These are phyloP conservation scores for Synergus umbraculus DNA, from an alignment of 2,888 invertebrate genomes.

Conservation along the genomic window DNA sequence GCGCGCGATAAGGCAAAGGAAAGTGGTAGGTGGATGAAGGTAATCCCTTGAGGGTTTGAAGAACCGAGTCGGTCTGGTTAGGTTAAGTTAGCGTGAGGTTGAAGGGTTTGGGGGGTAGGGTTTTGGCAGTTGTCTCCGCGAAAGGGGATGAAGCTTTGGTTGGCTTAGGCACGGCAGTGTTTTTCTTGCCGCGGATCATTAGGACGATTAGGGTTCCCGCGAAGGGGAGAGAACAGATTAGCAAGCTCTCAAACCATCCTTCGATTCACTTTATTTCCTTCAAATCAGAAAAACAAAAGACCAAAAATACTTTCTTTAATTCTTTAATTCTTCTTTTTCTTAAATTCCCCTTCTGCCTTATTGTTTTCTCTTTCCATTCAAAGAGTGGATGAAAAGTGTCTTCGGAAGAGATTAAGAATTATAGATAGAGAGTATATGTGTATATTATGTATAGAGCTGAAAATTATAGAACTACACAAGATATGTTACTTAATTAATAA, in stretches of 20 bases:
- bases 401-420: too few relatives aligned
- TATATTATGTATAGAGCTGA: too few relatives aligned
- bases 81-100: constrained; percentile 63
- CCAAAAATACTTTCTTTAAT: background rate
- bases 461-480: too few relatives aligned
- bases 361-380: background rate
- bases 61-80: constrained; percentile 66
- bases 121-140: constrained; percentile 63
- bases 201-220: constrained; percentile 75
- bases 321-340: background rate
- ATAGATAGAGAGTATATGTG: too few relatives aligned
- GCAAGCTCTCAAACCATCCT: constrained; percentile 47
- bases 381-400: background rate
- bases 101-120: constrained; percentile 49
- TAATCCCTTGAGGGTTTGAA: constrained; percentile 66
- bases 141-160: constrained; percentile 69
- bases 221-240: constrained; percentile 75
- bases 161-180: constrained; percentile 74
- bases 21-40: constrained; percentile 49
- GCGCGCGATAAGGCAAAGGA: constrained; percentile 43
- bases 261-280: background rate
- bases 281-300: background rate
- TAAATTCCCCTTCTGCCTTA: constrained; percentile 42
- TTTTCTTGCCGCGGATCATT: constrained; percentile 77
- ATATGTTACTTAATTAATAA: background rate